A percentile compares a stretch with the other conserved stretches of the same genome.
These are phyloP conservation scores for Bactericera cockerelli DNA, from an alignment of 1,140 invertebrate genomes.

Conservation along the genomic window DNA sequence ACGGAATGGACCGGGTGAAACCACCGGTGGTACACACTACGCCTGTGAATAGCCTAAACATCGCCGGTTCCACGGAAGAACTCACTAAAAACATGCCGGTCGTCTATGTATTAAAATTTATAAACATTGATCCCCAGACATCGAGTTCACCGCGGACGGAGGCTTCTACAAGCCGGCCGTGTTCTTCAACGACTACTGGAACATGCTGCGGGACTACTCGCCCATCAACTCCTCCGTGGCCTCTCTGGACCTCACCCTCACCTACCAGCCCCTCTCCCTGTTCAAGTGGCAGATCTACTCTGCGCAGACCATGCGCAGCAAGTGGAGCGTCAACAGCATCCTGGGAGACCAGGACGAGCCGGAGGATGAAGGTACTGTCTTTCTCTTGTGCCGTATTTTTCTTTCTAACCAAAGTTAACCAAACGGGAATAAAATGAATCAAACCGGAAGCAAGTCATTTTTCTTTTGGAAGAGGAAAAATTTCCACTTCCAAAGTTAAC, in stretches of 20 bases:
- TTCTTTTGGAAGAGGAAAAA: too few species aligned
- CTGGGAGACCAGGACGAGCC: constrained; percentile 33
- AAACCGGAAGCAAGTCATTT: too few species aligned
- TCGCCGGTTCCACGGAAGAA: too few species aligned
- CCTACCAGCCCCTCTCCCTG: constrained; percentile 84
- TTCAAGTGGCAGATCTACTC: constrained; percentile 95
- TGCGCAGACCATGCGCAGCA: constrained; percentile 76
- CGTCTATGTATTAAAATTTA: too few species aligned
- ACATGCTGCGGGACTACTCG: constrained; percentile 87
- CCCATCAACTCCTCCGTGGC: constrained; percentile 78
- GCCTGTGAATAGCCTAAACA: too few species aligned
- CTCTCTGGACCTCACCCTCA: constrained; percentile 50
- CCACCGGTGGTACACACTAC: too few species aligned
- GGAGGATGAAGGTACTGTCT: constrained; percentile 22
- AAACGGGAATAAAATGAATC: too few species aligned
- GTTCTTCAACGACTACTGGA: constrained; percentile 98
- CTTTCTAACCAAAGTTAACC: too few species aligned
- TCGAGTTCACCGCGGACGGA: constrained; percentile 71
- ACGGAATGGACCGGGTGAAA: too few species aligned
- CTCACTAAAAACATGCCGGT: too few species aligned
- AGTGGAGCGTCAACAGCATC: constrained; percentile 41
- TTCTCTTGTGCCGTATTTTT: too few species aligned
- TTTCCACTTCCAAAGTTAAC: too few species aligned
- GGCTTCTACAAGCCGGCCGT: constrained; percentile 84
- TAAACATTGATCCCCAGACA: constrained; percentile 47